Base-by-base conservation (phyloP, 1,140 invertebrate genomes). In the Drosophila ercepeae region DNA sequence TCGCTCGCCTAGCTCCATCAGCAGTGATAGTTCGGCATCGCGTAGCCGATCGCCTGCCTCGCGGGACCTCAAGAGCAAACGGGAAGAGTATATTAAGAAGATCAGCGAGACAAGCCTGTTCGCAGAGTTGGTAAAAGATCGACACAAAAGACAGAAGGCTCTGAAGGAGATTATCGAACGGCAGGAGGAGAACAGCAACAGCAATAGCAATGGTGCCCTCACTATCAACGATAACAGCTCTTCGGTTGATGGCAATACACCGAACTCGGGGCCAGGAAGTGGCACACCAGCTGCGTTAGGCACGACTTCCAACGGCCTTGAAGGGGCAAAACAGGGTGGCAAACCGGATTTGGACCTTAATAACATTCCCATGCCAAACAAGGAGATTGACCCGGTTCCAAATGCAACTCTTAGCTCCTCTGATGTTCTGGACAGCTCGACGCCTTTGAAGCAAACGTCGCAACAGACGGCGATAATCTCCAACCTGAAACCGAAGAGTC, bases 81-180 rank as follows among this genome's bases (percentile, higher is more conserved):
- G 74, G 74, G 93, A 93, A 48, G 94, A 94, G 79, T 92, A 94
- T 9, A 92, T 94, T 36, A 94, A 95, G 29, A 96, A 96, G 64
- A 96, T 97, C 65, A 95, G 94, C 51, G 95, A 97, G 71, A 97
- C 96, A 1, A 97, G 96, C 90, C 92, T 97, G 1, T 98, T 97
- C 90, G 96, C 96, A 1, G 96, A 97, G 90, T 92, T 98, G 13
- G 96, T 97, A 0, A 97, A 97, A 79, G 95, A 96, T 78, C 94
- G 95, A 63, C 95, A 96, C 61, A 96, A 96, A 92, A 92, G 95
- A 2, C 95, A 95, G 69, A 92, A 96, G 75, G 95, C 95, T 11
- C 91, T 94, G 18, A 94, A 91, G 46, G 89, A 90, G 41, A 89
- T 83, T 42, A 75, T 95, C 88, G 95, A 94, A 89, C 92, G 94